phyloP scores from a whole-genome alignment of 1,140 invertebrate species.

The Diorhabda carinulata region DNA sequence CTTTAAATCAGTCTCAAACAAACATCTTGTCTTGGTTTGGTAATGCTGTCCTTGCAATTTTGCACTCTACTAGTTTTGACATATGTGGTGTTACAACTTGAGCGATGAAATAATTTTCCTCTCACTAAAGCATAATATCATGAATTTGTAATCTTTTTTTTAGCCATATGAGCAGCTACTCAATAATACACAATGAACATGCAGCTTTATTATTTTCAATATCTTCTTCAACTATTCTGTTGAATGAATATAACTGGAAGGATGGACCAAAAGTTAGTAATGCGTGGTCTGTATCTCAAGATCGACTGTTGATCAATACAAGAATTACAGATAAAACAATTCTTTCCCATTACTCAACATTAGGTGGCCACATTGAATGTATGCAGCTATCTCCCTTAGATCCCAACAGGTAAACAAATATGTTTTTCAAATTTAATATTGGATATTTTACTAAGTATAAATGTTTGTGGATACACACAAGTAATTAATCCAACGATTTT shows the following conservation, averaged over 20 bases:
- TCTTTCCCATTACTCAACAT: slow-evolving; percentile 55
- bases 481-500: too few species aligned
- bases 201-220: slow-evolving; percentile 34
- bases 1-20: too few species aligned
- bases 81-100: too few species aligned
- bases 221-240: slow-evolving; percentile 29
- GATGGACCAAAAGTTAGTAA: slow-evolving; percentile 22
- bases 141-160: not conserved
- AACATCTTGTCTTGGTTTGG: too few species aligned
- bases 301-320: slow-evolving; percentile 60
- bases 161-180: slow-evolving; percentile 27
- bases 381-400: slow-evolving; percentile 66
- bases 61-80: too few species aligned
- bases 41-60: too few species aligned
- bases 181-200: slow-evolving; percentile 51
- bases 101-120: too few species aligned
- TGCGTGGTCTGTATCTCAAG: slow-evolving; percentile 62
- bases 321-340: slow-evolving; percentile 48
- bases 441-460: too few species aligned
- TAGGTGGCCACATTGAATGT: slow-evolving; percentile 64
- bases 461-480: too few species aligned
- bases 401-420: slow-evolving; percentile 53
- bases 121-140: too few species aligned
- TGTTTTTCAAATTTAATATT: too few species aligned
- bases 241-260: slow-evolving; percentile 27